These are phyloP conservation scores for Cepaea hortensis DNA, from an alignment of 2,888 invertebrate genomes.

Conservation along the genomic window DNA sequence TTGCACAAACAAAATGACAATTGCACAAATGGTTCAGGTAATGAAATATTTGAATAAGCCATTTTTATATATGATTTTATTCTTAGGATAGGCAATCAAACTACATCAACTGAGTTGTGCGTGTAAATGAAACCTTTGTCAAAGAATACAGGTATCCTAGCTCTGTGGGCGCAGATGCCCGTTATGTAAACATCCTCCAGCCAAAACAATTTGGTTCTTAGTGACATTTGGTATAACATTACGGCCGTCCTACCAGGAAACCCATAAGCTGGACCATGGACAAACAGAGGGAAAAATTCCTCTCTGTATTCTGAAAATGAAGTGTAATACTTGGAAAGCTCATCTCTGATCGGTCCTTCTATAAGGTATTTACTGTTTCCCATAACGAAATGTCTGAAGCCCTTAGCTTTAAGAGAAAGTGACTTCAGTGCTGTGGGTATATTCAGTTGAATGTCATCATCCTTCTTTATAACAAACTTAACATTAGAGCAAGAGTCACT, in stretches of 20 bases:
- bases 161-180: slow-evolving; percentile 39
- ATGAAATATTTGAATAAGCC: neutral
- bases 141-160: slow-evolving; percentile 42
- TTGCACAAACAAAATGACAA: no score
- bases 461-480: slow-evolving; percentile 40
- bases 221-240: slow-evolving; percentile 26
- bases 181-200: slow-evolving; percentile 43
- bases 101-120: slow-evolving; percentile 18
- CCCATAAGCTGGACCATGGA: slow-evolving; percentile 39
- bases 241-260: slow-evolving; percentile 30
- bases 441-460: slow-evolving; percentile 36
- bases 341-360: slow-evolving; percentile 43
- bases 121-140: slow-evolving; percentile 27
- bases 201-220: slow-evolving; percentile 42
- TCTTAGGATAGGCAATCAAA: neutral
- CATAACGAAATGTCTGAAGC: slow-evolving; percentile 29
- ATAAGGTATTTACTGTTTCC: slow-evolving; percentile 43
- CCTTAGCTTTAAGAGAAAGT: neutral
- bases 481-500: slow-evolving; percentile 9
- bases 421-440: neutral
- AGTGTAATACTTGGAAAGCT: slow-evolving; percentile 40
- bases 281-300: slow-evolving; percentile 36
- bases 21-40: no score
- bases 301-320: slow-evolving; percentile 30
- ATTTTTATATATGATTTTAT: neutral